These are phyloP conservation scores for Mesoclemmys tuberculata DNA, from an alignment of 2,113 vertebrate species.

Conservation along the genomic window DNA sequence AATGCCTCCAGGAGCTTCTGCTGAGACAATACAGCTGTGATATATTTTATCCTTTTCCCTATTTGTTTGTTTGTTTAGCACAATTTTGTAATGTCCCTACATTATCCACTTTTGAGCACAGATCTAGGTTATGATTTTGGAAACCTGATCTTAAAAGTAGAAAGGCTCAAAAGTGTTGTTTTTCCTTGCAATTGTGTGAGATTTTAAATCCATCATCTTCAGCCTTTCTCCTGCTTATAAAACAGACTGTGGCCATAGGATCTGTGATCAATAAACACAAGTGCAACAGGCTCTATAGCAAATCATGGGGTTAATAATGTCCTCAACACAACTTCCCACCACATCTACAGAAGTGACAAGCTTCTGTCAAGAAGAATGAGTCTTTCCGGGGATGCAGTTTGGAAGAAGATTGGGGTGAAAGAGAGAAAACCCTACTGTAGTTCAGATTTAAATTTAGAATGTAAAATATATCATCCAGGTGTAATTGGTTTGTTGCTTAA, in stretches of 20 bases:
- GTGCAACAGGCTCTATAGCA: not conserved
- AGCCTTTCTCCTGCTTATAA: not conserved
- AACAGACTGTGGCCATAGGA: conserved; percentile 5
- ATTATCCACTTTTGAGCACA: not conserved
- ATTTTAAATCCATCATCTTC: not conserved
- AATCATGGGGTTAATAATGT: not conserved
- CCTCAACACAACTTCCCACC: not conserved
- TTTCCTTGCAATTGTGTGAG: not conserved
- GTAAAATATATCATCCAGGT: conserved; percentile 12
- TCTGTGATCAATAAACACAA: not conserved
- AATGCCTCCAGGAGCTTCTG: not conserved
- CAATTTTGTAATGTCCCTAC: not conserved
- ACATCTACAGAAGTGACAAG: not conserved
- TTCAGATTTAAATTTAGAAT: not conserved
- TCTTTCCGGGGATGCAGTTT: not conserved
- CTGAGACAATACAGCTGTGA: not conserved
- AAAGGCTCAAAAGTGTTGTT: not conserved
- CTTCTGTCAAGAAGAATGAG: not conserved
- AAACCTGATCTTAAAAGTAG: not conserved
- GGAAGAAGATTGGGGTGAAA: conserved; percentile 17
- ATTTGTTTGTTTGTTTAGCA: not conserved
- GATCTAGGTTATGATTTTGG: not conserved
- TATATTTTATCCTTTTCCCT: not conserved
- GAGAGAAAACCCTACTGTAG: not conserved
- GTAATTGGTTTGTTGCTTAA: conserved; percentile 33